Conservation (phyloP, 2,113 vertebrate genomes). For the Tachuris rubrigastra region DNA sequence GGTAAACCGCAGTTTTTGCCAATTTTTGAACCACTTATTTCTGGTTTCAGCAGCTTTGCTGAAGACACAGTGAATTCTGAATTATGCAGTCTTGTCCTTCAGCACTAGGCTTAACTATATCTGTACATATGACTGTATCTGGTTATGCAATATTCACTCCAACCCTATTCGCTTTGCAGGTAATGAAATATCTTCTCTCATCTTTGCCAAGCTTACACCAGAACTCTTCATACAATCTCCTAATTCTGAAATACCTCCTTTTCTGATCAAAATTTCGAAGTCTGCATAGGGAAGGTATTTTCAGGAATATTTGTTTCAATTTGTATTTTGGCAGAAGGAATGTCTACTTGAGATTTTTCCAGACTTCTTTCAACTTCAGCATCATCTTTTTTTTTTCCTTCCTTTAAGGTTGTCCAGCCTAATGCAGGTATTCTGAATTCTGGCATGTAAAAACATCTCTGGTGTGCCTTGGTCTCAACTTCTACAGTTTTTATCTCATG, state of each 20-base stretch:
- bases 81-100: background rate
- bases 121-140: background rate
- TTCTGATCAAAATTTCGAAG: background rate
- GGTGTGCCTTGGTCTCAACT: background rate
- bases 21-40: background rate
- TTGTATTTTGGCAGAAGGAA: background rate
- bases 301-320: background rate
- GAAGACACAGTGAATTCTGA: background rate
- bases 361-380: background rate
- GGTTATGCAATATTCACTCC: background rate
- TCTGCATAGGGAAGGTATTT: background rate
- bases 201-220: background rate
- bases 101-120: background rate
- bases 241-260: background rate
- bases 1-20: background rate
- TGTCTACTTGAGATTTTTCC: background rate
- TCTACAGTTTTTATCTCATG: background rate
- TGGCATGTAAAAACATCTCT: background rate
- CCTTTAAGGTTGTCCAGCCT: background rate
- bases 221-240: background rate
- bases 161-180: background rate
- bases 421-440: background rate
- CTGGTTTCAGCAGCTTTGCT: background rate
- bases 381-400: background rate
- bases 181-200: background rate